Base-by-base conservation (phyloP, 2,888 invertebrate species). In the Ephialtes manifestator region DNA sequence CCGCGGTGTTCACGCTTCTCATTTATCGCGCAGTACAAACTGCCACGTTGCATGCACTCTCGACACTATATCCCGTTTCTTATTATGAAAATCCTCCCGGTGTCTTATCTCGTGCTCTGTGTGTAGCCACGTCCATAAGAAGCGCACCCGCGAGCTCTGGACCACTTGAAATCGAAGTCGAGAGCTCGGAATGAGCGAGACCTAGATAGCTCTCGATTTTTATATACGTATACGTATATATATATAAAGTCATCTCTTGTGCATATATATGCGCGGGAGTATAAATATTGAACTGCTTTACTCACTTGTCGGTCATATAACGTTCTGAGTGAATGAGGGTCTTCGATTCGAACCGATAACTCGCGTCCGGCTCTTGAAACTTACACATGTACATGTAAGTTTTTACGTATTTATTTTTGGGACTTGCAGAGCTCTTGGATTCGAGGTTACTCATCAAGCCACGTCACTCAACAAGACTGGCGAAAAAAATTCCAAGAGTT, bases 51-150 rank as follows among this genome's bases (percentile, higher is more conserved):
- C 78, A 78, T 74, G 60, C 60, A 8, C 78, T 31, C 72, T 68
- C 46, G 13, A 60, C 60, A 31, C 60, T 60, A 43, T 79, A 75
- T 87, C 82, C 84, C 86, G 75, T 87, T 84, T 87, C 70, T 84
- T 85, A 86, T 87, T 86, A 87, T 84, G 72, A 86, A 87, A 87
- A 87, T 86, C 65, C 83, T 60, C 83, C 70, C 71, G 68, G 71
- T 81, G 86, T 75, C 84, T 87, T 87, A 87, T 87, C 87, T 82
- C 53, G 63, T 24, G 58, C 77, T 81, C 79, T 55, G 81, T 82
- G 70, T 67, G 75, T 39, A 68, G 48, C 18, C 48, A 58, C 78
- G 55, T 60, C 65, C 77, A 74, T 48, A 63, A 48, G 24, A 31
- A 75, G 51, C 68, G 15, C 18, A 13, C 28, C 13, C 60, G 60